phyloP scores from a whole-genome alignment of 1,140 invertebrate genomes.

The Drosophila leontia region DNA sequence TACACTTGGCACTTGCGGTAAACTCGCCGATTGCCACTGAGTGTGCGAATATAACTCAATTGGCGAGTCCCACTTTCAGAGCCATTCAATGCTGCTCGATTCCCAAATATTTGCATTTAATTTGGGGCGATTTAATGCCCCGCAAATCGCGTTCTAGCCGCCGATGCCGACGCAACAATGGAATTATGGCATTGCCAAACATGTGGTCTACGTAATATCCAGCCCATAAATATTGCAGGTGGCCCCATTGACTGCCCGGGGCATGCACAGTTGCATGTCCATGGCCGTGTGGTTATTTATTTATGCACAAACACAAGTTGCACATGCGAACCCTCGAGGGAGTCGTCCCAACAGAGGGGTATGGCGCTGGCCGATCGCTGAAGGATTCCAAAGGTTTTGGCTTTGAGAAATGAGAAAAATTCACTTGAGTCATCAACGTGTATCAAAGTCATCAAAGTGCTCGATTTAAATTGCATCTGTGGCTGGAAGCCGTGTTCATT shows the following conservation, averaged over 20 bases:
- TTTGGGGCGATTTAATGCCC: slow-evolving; percentile 40
- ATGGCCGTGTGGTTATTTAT: slow-evolving; percentile 65
- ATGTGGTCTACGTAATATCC: slow-evolving; percentile 64
- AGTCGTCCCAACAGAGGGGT: neutral
- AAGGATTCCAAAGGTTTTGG: slow-evolving; percentile 17
- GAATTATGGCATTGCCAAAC: slow-evolving; percentile 27
- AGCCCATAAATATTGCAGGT: slow-evolving; percentile 70
- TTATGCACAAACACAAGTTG: slow-evolving; percentile 63
- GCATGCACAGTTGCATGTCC: slow-evolving; percentile 65
- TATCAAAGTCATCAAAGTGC: neutral
- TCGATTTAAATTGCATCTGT: slow-evolving; percentile 24
- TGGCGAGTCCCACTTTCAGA: slow-evolving; percentile 9
- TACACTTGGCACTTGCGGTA: slow-evolving; percentile 39
- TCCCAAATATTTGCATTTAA: slow-evolving; percentile 63
- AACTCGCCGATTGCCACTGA: slow-evolving; percentile 31
- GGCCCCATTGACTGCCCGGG: slow-evolving; percentile 29
- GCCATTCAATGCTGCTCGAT: slow-evolving; percentile 41
- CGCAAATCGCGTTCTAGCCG: slow-evolving; percentile 34
- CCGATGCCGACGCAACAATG: slow-evolving; percentile 10
- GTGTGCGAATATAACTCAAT: slow-evolving; percentile 32
- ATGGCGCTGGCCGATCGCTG: neutral
- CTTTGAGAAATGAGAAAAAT: neutral
- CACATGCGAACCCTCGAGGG: slow-evolving; percentile 38
- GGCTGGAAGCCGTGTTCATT: slow-evolving; percentile 18
- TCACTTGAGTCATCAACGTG: slow-evolving; percentile 15